Percentiles rank a stretch among this genome's conserved stretches.
These are phyloP conservation scores for Charina bottae DNA, from an alignment of 2,113 vertebrate genomes.

Conservation along the genomic window DNA sequence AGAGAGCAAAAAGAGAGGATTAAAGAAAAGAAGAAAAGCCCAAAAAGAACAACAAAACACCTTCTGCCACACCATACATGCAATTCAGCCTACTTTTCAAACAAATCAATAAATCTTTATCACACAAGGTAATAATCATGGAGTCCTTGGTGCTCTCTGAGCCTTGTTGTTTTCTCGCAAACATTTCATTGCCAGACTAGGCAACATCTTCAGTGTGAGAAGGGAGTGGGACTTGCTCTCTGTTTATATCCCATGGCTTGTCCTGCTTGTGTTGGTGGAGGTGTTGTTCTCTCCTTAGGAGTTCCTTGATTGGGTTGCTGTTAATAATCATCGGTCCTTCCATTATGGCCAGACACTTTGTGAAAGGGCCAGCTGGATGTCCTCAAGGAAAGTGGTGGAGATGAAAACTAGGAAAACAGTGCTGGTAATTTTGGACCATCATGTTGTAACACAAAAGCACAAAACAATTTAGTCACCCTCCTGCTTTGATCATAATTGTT, in stretches of 20 bases:
- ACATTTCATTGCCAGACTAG: no score
- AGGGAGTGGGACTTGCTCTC: no score
- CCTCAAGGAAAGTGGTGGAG: not conserved
- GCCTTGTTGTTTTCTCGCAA: no score
- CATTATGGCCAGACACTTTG: not conserved
- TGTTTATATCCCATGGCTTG: no score
- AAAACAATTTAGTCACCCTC: not conserved
- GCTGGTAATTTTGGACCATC: not conserved
- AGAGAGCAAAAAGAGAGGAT: not conserved
- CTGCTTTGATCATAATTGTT: not conserved
- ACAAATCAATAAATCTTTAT: not conserved
- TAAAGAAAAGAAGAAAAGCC: not conserved
- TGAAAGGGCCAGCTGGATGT: not conserved
- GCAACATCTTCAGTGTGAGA: no score
- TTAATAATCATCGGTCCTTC: not conserved
- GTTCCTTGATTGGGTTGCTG: no score
- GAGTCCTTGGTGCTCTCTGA: no score
- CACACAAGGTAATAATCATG: not conserved
- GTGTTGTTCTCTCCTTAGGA: no score
- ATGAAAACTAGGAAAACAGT: not conserved
- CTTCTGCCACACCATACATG: not conserved
- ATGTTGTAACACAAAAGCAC: not conserved
- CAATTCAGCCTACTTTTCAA: not conserved
- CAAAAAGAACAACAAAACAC: not conserved
- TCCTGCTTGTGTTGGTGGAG: no score